These are phyloP conservation scores for Myiothlypis chrysogaster DNA, from an alignment of 2,797 vertebrate genomes.

Conservation along the genomic window DNA sequence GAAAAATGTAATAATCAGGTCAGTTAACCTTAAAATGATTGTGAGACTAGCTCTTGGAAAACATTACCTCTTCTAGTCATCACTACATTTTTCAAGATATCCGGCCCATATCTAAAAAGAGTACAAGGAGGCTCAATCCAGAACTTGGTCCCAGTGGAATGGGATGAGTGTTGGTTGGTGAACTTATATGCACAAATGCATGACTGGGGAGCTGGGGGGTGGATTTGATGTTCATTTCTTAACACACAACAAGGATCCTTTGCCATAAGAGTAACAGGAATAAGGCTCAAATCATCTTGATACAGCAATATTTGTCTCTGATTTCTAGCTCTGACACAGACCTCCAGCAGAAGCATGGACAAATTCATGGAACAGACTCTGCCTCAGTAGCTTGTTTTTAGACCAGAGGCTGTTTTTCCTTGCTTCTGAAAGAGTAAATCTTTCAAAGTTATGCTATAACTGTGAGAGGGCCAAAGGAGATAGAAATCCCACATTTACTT, in stretches of 20 bases:
- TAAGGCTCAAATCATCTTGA: background rate
- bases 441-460: background rate
- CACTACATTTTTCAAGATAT: background rate
- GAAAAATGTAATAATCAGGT: background rate
- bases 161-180: fast-evolving
- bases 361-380: background rate
- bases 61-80: background rate
- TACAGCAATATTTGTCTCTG: background rate
- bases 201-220: fast-evolving
- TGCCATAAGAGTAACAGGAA: fast-evolving
- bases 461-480: background rate
- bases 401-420: background rate
- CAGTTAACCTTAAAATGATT: background rate
- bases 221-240: background rate
- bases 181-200: fast-evolving
- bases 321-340: background rate
- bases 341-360: background rate
- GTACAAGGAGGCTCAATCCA: background rate
- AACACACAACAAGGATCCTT: background rate
- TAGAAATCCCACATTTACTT: background rate
- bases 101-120: background rate
- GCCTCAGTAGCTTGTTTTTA: background rate
- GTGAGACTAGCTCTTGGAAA: background rate
- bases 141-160: background rate
- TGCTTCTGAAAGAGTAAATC: background rate